Evolutionary conservation across 1,140 invertebrate genomes (phyloP).

Genomic region (Cherax quadricarinatus): DNA sequence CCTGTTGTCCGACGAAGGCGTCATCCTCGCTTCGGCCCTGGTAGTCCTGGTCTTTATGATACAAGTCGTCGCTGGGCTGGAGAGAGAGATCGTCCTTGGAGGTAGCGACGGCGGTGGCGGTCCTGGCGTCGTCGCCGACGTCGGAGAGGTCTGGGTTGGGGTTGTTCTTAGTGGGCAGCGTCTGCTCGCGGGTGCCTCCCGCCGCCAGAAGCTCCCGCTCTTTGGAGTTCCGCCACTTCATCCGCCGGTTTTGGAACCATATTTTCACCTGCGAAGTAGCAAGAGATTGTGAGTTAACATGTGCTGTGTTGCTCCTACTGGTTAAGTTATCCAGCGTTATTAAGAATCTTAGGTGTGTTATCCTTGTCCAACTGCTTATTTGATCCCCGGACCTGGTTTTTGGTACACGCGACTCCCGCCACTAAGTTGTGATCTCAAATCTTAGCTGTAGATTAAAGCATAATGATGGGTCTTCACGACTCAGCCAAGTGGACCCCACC

Average conservation of each 20-base stretch:
- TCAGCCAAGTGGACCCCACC: no score
- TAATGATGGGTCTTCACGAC: no score
- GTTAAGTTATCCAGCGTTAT: no score
- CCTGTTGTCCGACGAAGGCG: constrained; percentile 6
- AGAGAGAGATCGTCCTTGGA: constrained; percentile 19
- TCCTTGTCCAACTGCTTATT: no score
- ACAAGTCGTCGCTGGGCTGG: constrained; percentile 11
- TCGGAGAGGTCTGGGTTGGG: constrained; percentile 97
- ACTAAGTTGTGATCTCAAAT: no score
- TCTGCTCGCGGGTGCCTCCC: constrained; percentile 95
- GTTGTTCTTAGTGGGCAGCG: constrained; percentile 97
- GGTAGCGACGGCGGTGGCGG: not conserved
- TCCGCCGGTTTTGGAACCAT: constrained; percentile 96
- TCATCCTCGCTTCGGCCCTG: constrained; percentile 23
- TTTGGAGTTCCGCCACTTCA: constrained; percentile 98
- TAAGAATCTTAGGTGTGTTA: no score
- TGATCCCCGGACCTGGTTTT: no score
- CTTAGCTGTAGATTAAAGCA: no score
- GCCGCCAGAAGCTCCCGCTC: constrained; percentile 94
- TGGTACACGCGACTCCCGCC: no score
- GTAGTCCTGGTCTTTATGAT: not conserved
- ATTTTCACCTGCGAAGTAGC: constrained; percentile 88
- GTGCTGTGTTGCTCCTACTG: no score
- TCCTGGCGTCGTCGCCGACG: constrained; percentile 78
- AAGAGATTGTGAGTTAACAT: not conserved